These are phyloP conservation scores for Ctena decussata DNA, from an alignment of 2,888 invertebrate species.

Conservation along the genomic window DNA sequence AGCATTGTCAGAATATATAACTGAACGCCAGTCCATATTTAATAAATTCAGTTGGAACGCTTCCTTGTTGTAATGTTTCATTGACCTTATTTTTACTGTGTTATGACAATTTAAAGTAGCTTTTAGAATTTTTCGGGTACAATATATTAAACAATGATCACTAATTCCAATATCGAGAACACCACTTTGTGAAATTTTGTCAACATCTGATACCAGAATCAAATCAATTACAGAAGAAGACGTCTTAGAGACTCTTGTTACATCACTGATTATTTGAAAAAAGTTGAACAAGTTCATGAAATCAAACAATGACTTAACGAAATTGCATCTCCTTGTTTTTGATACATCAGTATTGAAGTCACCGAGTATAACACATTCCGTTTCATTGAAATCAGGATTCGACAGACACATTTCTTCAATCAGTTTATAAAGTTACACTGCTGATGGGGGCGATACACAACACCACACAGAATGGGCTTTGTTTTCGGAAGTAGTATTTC, in stretches of 20 bases:
- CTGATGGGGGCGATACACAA: constrained; percentile 34
- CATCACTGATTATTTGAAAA: neutral
- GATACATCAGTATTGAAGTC: constrained; percentile 26
- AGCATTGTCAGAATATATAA: neutral
- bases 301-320: neutral
- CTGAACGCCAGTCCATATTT: neutral
- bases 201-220: neutral
- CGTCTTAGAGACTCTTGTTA: neutral
- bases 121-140: constrained; percentile 5
- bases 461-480: too few species aligned
- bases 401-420: neutral
- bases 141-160: constrained; percentile 9
- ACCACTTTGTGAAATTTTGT: constrained; percentile 6
- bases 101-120: neutral
- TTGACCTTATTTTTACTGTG: constrained; percentile 2
- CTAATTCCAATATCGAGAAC: constrained; percentile 1
- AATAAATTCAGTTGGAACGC: neutral
- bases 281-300: constrained; percentile 19
- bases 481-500: too few species aligned
- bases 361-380: constrained; percentile 14
- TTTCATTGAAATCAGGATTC: neutral
- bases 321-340: too few species aligned
- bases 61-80: constrained; percentile 13
- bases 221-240: neutral
- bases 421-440: constrained; percentile 19